Base-by-base conservation (phyloP, 2,888 invertebrate species). In the Xestia xanthographa region DNA sequence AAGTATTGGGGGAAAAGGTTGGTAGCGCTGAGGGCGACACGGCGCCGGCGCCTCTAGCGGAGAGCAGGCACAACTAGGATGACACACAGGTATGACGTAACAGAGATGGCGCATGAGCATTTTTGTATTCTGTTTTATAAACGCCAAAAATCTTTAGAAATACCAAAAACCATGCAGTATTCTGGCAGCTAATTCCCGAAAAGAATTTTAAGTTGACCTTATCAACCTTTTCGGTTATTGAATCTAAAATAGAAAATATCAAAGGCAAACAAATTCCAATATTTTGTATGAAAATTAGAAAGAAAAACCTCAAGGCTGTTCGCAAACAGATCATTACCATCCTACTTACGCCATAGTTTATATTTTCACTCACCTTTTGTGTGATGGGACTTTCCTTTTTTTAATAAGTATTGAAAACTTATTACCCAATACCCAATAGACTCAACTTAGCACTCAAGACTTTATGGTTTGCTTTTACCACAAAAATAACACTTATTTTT, bases 21-120 rank as follows among this genome's bases (percentile, higher is more conserved):
- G 11, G 78, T 26, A 12, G 48, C 38, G 22, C n/a, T 29, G 9
- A n/a, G 79, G 14, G 4, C 50, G n/a, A 58, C 58, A n/a, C 48
- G n/a, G 78, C 41, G n/a, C n/a, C n/a, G n/a, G n/a, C n/a, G 56
- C 53, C 53, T 56, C 56, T 74, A 53, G 66, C 53, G 56, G 50
- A 4, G 26, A 22, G 6, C 9, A 48, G 56, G 29, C 68, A 56
- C 66, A 78, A 81, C 50, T 69, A 69, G 67, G 53, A 66, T 58
- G 48, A 1, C 0, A 38, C 20, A 26, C 56, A 6, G 26, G 29
- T 58, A 29, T 58, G 56, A 48, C 5, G 14, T 17, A 17, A 26
- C 26, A 26, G 6, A 56, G 26, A 56, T 17, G 26, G 8, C 56
- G 56, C 34, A 34, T 34, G 34, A 34, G 5, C 5, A 34, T 17